These are phyloP conservation scores for Aphaenogaster rudis DNA, from an alignment of 1,140 invertebrate genomes.

Conservation along the genomic window DNA sequence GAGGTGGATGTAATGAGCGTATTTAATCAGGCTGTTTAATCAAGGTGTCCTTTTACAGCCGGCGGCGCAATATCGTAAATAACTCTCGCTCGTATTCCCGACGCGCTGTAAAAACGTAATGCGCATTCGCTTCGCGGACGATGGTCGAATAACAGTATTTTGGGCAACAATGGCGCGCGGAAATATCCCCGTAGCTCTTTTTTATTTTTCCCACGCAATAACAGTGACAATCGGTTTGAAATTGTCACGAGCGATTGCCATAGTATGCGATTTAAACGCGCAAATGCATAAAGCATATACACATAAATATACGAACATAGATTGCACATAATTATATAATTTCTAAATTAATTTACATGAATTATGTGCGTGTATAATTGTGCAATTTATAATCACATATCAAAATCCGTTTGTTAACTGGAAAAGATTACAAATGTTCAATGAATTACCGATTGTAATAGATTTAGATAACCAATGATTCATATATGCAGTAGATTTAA, in stretches of 20 bases:
- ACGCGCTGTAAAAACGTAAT: conserved; percentile 48
- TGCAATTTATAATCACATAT: conserved; percentile 7
- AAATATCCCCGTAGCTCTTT: background rate
- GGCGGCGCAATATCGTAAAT: conserved; percentile 55
- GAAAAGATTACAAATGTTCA: conserved; percentile 12
- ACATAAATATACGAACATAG: background rate
- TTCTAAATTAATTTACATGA: conserved; percentile 17
- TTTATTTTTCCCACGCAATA: conserved; percentile 20
- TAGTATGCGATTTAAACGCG: conserved; percentile 10
- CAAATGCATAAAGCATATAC: background rate
- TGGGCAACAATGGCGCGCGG: conserved; percentile 11
- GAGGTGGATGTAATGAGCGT: conserved; percentile 55
- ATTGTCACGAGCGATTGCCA: background rate
- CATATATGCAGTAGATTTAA: conserved; percentile 16
- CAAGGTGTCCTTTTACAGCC: conserved; percentile 54
- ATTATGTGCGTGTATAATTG: background rate
- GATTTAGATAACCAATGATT: background rate
- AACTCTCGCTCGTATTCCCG: conserved; percentile 34
- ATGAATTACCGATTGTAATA: background rate
- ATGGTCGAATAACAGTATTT: conserved; percentile 37
- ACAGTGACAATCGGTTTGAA: background rate
- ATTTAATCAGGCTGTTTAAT: conserved; percentile 63
- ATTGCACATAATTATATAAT: background rate
- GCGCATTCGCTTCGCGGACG: conserved; percentile 8
- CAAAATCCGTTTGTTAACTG: background rate